Base-by-base conservation (phyloP, 2,888 invertebrate genomes). In the Chaitophorus viminalis region DNA sequence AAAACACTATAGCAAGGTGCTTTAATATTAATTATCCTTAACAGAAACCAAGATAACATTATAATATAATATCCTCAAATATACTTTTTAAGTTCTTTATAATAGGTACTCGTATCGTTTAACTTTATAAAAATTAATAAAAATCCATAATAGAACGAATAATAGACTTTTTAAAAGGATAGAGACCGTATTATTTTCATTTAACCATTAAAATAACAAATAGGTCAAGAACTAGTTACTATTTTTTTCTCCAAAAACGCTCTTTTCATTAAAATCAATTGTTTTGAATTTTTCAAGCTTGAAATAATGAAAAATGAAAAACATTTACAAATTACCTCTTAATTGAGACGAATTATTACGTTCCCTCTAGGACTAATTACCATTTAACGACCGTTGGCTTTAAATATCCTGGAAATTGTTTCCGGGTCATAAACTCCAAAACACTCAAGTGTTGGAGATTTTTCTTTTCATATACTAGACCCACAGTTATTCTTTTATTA, bases 301-400 rank as follows among this genome's bases (percentile, higher is more conserved):
- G 18, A 54, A 36, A 74, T 52, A 74, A 74, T 21, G 33, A 36
- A 54, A 74, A 52, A 72, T 33, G n/a, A 68, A 54, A 75, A 54
- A 60, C 36, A 36, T 39, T 72, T 36, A 82, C 18, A 82, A 74
- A 83, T 39, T 74, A 74, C 33, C 33, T 54, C 36, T 54, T 54
- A 83, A 83, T 83, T 74, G 36, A 60, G 29, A 83, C 36, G 29
- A 83, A 29, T 83, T 83, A 83, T 83, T 33, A 60, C 60, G 21
- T 83, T 74, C 6, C n/a, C 18, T 83, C 54, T 18, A 21, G 6
- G 17, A 9, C 33, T 72, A 82, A 82, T 82, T 82, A 36, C 33
- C n/a, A 74, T 72, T 82, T 70, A 82, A 82, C 52, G 82, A 79
- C 31, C 70, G 18, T 17, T 82, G 14, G 70, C 36, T 74, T 74